Evolutionary conservation across 2,797 vertebrate genomes (phyloP).

Genomic region (Pseudochirops corinnae): DNA sequence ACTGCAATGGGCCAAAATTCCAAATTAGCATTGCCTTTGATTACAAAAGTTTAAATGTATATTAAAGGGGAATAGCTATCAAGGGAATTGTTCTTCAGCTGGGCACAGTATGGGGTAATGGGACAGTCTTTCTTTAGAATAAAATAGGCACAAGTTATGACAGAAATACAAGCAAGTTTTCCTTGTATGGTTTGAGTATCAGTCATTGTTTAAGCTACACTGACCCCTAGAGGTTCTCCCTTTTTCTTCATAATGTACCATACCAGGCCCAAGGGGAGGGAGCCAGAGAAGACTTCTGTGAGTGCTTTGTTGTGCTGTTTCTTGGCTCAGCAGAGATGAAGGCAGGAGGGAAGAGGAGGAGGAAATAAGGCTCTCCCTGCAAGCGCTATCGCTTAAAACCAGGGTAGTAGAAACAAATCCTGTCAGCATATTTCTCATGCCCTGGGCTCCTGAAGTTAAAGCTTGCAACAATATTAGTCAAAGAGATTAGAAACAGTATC

Average conservation of each 20-base stretch:
- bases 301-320: not conserved
- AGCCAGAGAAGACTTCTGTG: not conserved
- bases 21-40: conserved; percentile 71
- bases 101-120: conserved; percentile 44
- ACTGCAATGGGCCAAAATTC: conserved; percentile 53
- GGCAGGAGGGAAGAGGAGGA: not conserved
- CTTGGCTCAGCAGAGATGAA: not conserved
- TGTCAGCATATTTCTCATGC: not conserved
- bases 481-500: not conserved
- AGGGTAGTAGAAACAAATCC: not conserved
- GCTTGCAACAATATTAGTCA: not conserved
- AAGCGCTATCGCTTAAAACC: conserved; percentile 33
- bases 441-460: not conserved
- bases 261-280: not conserved
- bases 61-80: conserved; percentile 63
- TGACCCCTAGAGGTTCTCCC: conserved; percentile 78
- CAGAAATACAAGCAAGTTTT: not conserved
- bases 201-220: conserved; percentile 69
- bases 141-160: conserved; percentile 50
- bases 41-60: conserved; percentile 69
- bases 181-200: fast-evolving
- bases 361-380: not conserved
- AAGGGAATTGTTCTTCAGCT: conserved; percentile 54
- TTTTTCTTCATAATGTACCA: not conserved
- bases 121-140: conserved; percentile 61